A percentile compares a stretch with the other conserved stretches of the same genome.
Evolutionary conservation across 30 jellyfish, hydroid and myxozoan species (phyloP).

Genomic region (Chironex yamaguchii): DNA sequence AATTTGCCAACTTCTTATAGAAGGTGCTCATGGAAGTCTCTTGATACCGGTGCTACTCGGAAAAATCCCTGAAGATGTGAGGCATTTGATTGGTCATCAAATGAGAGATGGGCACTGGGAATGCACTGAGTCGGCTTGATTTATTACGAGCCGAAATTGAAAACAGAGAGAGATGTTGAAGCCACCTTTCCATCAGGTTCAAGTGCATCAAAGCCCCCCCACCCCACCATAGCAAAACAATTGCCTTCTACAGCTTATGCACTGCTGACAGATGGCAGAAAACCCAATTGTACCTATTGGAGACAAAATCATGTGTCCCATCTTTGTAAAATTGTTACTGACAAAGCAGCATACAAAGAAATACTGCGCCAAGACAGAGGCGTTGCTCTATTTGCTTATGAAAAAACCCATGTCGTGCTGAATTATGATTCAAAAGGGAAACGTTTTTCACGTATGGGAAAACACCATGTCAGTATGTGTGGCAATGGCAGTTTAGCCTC

Average conservation of each 20-base stretch:
- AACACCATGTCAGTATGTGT: constrained; percentile 28
- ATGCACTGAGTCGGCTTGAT: background rate
- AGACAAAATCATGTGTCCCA: constrained; percentile 1
- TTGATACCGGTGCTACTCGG: constrained; percentile 8
- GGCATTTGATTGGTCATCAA: constrained; percentile 1
- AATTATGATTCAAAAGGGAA: constrained; percentile 12
- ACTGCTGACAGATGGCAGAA: background rate
- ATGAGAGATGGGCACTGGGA: constrained; percentile 8
- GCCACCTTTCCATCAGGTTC: constrained; percentile 8
- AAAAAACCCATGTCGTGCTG: constrained; percentile 4
- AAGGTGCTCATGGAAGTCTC: constrained; percentile 30
- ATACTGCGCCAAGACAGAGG: constrained; percentile 31
- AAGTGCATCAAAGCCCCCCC: too few relatives aligned
- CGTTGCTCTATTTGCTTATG: background rate
- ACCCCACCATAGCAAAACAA: background rate
- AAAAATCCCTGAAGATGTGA: constrained; percentile 29
- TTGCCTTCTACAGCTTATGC: background rate
- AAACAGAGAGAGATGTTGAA: constrained; percentile 36
- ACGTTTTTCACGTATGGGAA: constrained; percentile 12
- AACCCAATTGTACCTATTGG: constrained; percentile 12
- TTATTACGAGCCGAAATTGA: constrained; percentile 20
- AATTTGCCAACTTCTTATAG: too few relatives aligned
- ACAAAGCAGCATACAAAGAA: background rate
- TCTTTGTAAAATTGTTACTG: constrained; percentile 1
- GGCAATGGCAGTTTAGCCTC: background rate